Evolutionary conservation across 2,113 vertebrate species (phyloP), one percentile per base, ranked within the genome.

Genomic region (Sturnus vulgaris): DNA sequence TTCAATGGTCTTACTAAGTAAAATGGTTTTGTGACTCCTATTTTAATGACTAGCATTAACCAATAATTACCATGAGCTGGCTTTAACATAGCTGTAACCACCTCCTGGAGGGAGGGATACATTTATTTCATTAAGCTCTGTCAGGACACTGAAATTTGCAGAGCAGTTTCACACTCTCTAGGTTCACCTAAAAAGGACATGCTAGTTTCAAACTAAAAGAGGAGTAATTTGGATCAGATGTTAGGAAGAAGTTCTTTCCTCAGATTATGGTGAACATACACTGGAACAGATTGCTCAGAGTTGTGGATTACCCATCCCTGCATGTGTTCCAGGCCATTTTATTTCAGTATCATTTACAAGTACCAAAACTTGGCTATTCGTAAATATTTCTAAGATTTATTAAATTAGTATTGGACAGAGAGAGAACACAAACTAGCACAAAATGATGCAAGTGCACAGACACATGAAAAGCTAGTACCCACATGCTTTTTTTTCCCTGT

Each of bases 81-180:
- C 12, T 73, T 55, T 21, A 42, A 27, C 0, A 4, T 37, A 47
- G 37, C 11, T 1, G 0, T 42, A 68, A 37, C 16, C 19, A 33
- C 2, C 15, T 56, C 25, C 23, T n/a, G 25, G 17, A 76, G 15
- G 16, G 25, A 55, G 4, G 3, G 20, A 31, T 59, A 17, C 39
- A 85, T 78, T 47, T 22, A 25, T 20, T 69, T 47, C 17, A 65
- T 37, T 73, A 37, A 63, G 68, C 11, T 47, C 33, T 55, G 33
- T 5, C 28, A 78, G 30, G 33, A 39, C 27, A 78, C 19, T 55
- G 24, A 69, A 84, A 50, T 42, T 47, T 47, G 12, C 10, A 28
- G 7, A 25, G 9, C 5, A 28, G 13, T 69, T 84, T 88, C 44
- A 69, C 30, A 4, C 5, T 50, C 27, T 56, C 64, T 49, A 52